Evolutionary conservation across 2,888 invertebrate species (phyloP).

Genomic region (Keiferia lycopersicella): DNA sequence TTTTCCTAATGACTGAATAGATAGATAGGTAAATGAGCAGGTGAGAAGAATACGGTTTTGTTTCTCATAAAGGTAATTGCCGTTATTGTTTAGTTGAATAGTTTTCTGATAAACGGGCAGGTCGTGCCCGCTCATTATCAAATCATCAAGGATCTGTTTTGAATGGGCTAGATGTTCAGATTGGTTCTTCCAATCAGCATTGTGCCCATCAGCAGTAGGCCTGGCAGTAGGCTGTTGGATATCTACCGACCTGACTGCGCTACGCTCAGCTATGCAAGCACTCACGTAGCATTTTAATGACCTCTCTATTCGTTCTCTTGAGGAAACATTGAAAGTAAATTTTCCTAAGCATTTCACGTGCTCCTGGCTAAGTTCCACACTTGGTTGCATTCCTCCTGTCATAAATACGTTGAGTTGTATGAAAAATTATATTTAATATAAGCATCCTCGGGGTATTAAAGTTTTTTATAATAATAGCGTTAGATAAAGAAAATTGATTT

Average conservation of each 20-base stretch:
- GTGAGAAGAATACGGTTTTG: conserved; percentile 3
- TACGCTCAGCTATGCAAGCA: conserved; percentile 7
- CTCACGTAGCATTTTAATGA: conserved; percentile 14
- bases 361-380: background rate
- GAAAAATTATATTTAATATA: background rate
- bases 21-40: background rate
- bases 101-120: conserved; percentile 6
- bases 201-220: conserved; percentile 12
- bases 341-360: conserved; percentile 4
- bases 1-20: conserved; percentile 2
- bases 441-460: too few relatives aligned
- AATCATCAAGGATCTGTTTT: conserved; percentile 21
- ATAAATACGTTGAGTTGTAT: background rate
- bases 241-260: background rate
- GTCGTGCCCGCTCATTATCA: conserved; percentile 21
- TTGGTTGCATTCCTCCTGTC: background rate
- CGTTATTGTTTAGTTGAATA: conserved; percentile 4
- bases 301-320: background rate
- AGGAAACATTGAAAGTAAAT: conserved; percentile 8
- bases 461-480: too few relatives aligned
- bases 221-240: conserved; percentile 7
- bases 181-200: background rate
- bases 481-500: too few relatives aligned
- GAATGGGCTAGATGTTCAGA: conserved; percentile 13
- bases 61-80: conserved; percentile 5